A percentile compares a stretch with the other conserved stretches of the same genome.
These are phyloP conservation scores for Xiphophorus hellerii DNA, from an alignment of 2,113 vertebrate species.

Conservation along the genomic window DNA sequence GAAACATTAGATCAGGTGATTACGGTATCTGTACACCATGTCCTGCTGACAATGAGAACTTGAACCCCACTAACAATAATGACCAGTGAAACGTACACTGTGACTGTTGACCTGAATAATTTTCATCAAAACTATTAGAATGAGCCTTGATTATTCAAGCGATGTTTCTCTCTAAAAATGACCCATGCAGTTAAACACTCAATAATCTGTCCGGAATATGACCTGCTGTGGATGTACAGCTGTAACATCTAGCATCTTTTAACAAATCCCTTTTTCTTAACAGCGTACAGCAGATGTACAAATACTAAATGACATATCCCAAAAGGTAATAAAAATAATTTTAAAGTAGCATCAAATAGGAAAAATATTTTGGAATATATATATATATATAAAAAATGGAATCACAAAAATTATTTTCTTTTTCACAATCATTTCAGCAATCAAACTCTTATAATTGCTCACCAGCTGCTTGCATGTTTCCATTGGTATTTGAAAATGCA, in stretches of 20 bases:
- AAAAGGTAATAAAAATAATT: not conserved
- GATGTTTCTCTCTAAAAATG: not conserved
- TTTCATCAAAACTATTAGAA: not conserved
- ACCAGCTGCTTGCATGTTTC: too few species aligned
- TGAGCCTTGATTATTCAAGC: not conserved
- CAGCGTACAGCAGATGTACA: too few species aligned
- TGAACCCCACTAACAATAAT: not conserved
- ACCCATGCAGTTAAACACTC: not conserved
- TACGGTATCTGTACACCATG: not conserved
- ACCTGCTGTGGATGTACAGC: too few species aligned
- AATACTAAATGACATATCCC: not conserved
- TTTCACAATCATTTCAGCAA: too few species aligned
- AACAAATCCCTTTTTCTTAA: too few species aligned
- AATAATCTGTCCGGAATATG: not conserved
- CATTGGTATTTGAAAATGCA: too few species aligned
- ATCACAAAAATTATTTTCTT: too few species aligned
- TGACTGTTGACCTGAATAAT: not conserved
- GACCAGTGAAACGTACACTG: not conserved
- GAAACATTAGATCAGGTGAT: conserved; percentile 13
- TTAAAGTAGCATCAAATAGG: not conserved
- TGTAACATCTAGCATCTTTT: too few species aligned
- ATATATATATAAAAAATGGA: not conserved
- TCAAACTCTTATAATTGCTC: too few species aligned
- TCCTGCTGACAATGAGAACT: conserved; percentile 5
- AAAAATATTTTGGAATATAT: not conserved